Conservation (phyloP, 1,140 invertebrate genomes). For the Sycophila sp. region DNA sequence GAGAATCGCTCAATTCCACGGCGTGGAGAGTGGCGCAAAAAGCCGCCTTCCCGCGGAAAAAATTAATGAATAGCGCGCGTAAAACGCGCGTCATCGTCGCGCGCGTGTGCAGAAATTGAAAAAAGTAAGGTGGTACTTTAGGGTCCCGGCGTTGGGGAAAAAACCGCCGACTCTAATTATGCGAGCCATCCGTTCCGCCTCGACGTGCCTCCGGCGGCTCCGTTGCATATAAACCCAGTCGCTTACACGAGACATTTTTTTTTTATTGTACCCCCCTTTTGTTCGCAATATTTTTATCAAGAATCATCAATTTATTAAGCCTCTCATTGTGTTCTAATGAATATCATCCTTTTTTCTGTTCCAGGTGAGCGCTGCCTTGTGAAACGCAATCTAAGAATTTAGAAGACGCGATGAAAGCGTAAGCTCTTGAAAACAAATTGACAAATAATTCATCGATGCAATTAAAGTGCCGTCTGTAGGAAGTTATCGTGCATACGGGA, state of each 20-base stretch:
- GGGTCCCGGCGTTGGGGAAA: no score
- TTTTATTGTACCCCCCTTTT: no score
- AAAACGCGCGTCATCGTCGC: neutral
- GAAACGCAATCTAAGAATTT: neutral
- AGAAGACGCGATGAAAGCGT: neutral
- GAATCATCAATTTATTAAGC: no score
- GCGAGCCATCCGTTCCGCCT: constrained; percentile 40
- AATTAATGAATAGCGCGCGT: neutral
- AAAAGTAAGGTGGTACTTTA: constrained; percentile 17
- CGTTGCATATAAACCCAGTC: no score
- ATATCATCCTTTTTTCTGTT: neutral
- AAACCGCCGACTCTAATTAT: constrained; percentile 49
- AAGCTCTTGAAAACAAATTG: neutral
- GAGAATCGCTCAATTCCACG: neutral
- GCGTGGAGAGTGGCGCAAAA: neutral
- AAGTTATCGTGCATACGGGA: constrained; percentile 3
- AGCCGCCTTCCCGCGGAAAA: neutral
- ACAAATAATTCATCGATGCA: no score
- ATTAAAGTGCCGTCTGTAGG: no score
- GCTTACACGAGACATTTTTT: no score
- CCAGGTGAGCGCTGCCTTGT: neutral
- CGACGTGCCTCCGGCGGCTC: constrained; percentile 37
- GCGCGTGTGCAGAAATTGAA: no score
- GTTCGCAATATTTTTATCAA: no score
- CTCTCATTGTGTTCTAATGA: no score